phyloP scores from a whole-genome alignment of 2,113 vertebrate genomes.

The Rhinoderma darwinii region DNA sequence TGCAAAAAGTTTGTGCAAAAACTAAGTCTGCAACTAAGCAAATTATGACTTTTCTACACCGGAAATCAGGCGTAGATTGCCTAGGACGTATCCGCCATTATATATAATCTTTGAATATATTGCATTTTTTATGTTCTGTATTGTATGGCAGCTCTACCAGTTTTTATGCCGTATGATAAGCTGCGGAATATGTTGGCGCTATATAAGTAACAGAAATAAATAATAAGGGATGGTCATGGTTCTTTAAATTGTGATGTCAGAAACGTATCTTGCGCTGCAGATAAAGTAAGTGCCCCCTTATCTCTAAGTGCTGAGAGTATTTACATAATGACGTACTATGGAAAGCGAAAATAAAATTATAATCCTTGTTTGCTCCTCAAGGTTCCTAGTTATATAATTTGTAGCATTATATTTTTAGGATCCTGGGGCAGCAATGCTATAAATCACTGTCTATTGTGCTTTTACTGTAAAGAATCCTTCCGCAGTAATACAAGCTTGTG shows the following conservation, averaged over 20 bases:
- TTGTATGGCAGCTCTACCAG: no score
- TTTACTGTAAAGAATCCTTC: slow-evolving; percentile 14
- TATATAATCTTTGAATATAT: no score
- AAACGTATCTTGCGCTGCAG: not conserved
- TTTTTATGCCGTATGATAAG: no score
- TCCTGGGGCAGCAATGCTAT: not conserved
- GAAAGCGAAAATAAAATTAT: not conserved
- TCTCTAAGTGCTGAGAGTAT: not conserved
- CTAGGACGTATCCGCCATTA: no score
- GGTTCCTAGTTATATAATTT: not conserved
- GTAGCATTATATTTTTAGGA: not conserved
- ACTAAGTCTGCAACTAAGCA: no score
- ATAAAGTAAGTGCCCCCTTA: not conserved
- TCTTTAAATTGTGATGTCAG: not conserved
- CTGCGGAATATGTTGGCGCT: no score
- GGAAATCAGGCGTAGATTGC: no score
- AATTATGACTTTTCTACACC: no score
- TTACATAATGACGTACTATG: not conserved
- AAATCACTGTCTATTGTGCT: not conserved
- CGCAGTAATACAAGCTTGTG: not conserved
- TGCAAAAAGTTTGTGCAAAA: no score
- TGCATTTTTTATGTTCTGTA: no score
- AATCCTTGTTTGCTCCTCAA: not conserved
- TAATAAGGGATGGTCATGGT: no score
- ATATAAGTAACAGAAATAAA: no score